Percentiles rank a stretch among this genome's conserved stretches.
These are phyloP conservation scores for Thermophis baileyi DNA, from an alignment of 2,113 vertebrate species.

Conservation along the genomic window DNA sequence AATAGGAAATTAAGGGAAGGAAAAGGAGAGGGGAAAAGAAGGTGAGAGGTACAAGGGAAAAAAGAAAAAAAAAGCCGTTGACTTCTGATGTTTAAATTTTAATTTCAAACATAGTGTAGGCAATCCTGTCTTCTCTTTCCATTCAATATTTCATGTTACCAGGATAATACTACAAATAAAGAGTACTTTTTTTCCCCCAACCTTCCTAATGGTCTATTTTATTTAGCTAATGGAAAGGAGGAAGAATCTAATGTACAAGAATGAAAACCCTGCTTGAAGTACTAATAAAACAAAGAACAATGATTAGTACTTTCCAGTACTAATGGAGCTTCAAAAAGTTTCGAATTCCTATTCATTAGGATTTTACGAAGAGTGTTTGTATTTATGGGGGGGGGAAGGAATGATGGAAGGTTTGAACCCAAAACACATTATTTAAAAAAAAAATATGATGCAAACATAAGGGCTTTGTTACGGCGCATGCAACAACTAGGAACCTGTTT, in stretches of 20 bases:
- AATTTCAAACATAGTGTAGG: neutral
- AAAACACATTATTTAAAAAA: conserved; percentile 63
- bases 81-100: neutral
- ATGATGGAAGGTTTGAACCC: conserved; percentile 41
- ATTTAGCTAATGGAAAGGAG: neutral
- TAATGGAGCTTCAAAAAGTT: conserved; percentile 49
- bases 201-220: conserved; percentile 34
- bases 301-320: conserved; percentile 33
- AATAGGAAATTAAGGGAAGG: too few species aligned
- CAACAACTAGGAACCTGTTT: conserved; percentile 63
- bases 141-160: neutral
- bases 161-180: neutral
- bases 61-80: too few species aligned
- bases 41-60: too few species aligned
- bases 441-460: conserved; percentile 61
- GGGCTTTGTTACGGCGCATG: conserved; percentile 64
- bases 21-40: too few species aligned
- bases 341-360: conserved; percentile 54
- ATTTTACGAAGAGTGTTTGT: conserved; percentile 56
- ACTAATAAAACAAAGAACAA: conserved; percentile 9
- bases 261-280: conserved; percentile 16
- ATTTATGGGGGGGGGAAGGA: conserved; percentile 41
- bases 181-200: neutral
- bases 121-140: neutral
- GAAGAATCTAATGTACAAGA: conserved; percentile 11